These are phyloP conservation scores for Diorhabda elongata DNA, from an alignment of 1,140 invertebrate genomes.

Conservation along the genomic window DNA sequence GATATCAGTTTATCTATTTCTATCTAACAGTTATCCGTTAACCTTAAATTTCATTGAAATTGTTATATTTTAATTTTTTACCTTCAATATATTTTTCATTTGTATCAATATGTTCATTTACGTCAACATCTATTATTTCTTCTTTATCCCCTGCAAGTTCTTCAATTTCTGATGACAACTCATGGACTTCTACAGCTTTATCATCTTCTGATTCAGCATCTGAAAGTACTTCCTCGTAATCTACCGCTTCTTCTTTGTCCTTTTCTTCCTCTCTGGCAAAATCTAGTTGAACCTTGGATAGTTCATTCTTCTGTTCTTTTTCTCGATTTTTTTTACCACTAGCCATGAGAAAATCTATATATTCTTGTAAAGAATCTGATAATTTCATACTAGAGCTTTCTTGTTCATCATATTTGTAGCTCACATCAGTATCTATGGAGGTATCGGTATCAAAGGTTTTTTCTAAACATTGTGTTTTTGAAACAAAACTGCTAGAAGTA, in stretches of 20 bases:
- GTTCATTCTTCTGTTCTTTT: slow-evolving; percentile 11
- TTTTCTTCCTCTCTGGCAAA: slow-evolving; percentile 10
- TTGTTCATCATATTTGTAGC: background rate
- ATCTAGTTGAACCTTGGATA: slow-evolving; percentile 5
- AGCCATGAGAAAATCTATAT: slow-evolving; percentile 7
- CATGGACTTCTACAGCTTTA: background rate
- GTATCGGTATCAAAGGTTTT: slow-evolving; percentile 4
- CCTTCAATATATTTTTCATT: too few species aligned
- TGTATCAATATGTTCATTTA: too few species aligned
- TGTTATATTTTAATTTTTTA: too few species aligned
- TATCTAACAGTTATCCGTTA: too few species aligned
- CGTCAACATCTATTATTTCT: too few species aligned
- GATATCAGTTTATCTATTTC: too few species aligned
- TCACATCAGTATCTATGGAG: slow-evolving; percentile 7
- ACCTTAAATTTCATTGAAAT: too few species aligned
- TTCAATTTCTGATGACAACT: slow-evolving; percentile 15
- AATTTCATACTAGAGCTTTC: background rate
- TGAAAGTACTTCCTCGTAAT: slow-evolving; percentile 11
- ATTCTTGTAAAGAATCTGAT: slow-evolving; percentile 4
- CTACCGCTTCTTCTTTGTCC: slow-evolving; percentile 3
- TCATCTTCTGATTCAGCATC: slow-evolving; percentile 11
- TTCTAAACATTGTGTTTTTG: slow-evolving; percentile 1
- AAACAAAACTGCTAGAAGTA: background rate
- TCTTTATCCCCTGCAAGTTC: slow-evolving; percentile 4
- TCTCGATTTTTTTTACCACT: background rate